Base-by-base conservation (phyloP, 2,797 vertebrate genomes). In the Trachops cirrhosus region DNA sequence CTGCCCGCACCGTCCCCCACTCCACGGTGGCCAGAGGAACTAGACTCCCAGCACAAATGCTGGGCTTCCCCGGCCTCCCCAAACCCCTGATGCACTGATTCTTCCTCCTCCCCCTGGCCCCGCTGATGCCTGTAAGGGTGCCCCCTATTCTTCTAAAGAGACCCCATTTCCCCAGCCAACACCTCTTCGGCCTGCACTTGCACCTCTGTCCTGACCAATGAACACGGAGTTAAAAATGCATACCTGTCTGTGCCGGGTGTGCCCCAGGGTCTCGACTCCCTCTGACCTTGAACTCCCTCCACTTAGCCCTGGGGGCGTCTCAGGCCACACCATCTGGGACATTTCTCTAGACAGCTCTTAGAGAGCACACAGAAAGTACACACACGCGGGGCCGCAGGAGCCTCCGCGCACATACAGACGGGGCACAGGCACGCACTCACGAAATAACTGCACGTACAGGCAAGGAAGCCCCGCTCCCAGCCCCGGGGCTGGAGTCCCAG, bases 371-470 rank as follows among this genome's bases (percentile, higher is more conserved):
- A 96, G 48, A 97, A 97, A 97, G 89, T 89, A 97, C 83, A 97
- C 92, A 97, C 83, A 32, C 24, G 80, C 54, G 62, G 77, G 89
- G 84, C 84, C 37, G 15, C 21, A 75, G 62, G 39, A 64, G 94
- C 94, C 95, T 93, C 78, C 57, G n/a, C 86, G 41, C 73, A 96
- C 97, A 97, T 91, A 94, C 50, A 96, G 94, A 97, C 74, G 44
- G 95, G 83, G 96, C 83, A 97, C 97, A 97, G 75, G 95, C 78
- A 97, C 86, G 54, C 96, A 97, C 96, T 97, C 95, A 97, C 96
- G 91, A 95, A 96, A 89, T 90, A 93, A 97, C 88, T 64, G 82
- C 96, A 96, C 77, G 62, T 83, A 97, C 95, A 95, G 77, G 86
- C 87, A 96, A 84, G 73, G 75, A 80, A 78, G 79, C 41, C 93